Conservation (phyloP, 2,113 vertebrate genomes). For the Corapipo altera region DNA sequence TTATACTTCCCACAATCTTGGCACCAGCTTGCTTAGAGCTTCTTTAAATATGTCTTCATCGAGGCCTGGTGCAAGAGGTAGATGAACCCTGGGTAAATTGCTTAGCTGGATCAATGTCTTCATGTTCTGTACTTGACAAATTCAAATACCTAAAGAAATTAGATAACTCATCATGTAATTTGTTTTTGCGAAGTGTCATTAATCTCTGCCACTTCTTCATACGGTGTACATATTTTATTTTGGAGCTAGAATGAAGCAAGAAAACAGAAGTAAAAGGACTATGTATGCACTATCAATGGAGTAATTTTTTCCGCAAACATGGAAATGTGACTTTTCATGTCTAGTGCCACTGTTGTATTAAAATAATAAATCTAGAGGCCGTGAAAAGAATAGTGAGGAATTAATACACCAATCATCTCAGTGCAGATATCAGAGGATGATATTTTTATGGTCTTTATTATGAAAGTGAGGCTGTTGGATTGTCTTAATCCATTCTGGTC, state of each 20-base stretch:
- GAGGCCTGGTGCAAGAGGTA: background rate
- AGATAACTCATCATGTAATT: background rate
- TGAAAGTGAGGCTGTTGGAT: background rate
- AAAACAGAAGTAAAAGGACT: background rate
- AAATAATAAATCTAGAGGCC: background rate
- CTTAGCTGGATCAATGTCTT: background rate
- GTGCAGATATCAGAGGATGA: background rate
- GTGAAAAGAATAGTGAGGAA: background rate
- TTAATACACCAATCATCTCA: background rate
- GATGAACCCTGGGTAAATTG: background rate
- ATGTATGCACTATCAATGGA: background rate
- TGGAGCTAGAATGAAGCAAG: background rate
- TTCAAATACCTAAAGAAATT: background rate
- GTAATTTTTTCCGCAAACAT: background rate
- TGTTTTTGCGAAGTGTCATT: background rate
- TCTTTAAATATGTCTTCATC: background rate
- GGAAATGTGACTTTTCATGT: background rate
- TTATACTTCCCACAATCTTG: background rate
- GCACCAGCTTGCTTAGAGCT: background rate
- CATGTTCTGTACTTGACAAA: background rate
- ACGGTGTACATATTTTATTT: background rate
- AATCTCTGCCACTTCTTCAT: background rate
- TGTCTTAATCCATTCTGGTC: background rate
- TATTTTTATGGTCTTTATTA: background rate
- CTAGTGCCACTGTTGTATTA: background rate